A percentile compares a stretch with the other conserved stretches of the same genome.
Conservation (phyloP, 2,888 invertebrate genomes). For the Zygaena filipendulae region DNA sequence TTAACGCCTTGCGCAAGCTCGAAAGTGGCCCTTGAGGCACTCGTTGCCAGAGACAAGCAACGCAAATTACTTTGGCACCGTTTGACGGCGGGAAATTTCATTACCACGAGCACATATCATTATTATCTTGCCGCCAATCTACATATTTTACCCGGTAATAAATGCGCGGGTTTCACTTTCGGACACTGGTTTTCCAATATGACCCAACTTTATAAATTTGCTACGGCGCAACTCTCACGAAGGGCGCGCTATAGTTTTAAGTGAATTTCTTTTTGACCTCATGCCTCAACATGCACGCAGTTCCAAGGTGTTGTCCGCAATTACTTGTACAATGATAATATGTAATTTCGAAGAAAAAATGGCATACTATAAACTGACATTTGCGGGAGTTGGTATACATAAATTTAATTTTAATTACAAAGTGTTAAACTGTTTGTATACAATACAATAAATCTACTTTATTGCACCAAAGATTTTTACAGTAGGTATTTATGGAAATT, state of each 20-base stretch:
- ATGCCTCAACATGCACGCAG: slow-evolving; percentile 26
- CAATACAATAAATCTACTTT: too few relatives aligned
- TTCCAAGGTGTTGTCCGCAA: slow-evolving; percentile 56
- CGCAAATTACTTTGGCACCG: slow-evolving; percentile 69
- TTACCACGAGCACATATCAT: slow-evolving; percentile 69
- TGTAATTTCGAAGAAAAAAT: slow-evolving; percentile 57
- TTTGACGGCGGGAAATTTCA: slow-evolving; percentile 70
- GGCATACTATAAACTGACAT: slow-evolving; percentile 53
- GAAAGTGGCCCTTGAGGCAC: slow-evolving; percentile 65
- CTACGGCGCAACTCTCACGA: slow-evolving; percentile 40
- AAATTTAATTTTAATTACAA: too few relatives aligned
- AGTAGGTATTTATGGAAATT: too few relatives aligned
- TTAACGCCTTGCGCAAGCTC: slow-evolving; percentile 64
- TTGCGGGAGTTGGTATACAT: slow-evolving; percentile 28
- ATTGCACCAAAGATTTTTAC: too few relatives aligned
- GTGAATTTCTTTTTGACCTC: slow-evolving; percentile 69
- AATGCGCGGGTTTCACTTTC: slow-evolving; percentile 66
- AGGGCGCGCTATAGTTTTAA: slow-evolving; percentile 67
- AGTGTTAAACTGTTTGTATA: too few relatives aligned
- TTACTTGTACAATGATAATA: slow-evolving; percentile 40
- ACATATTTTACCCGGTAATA: slow-evolving; percentile 67
- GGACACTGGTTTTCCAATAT: slow-evolving; percentile 65
- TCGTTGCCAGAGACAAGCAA: slow-evolving; percentile 62
- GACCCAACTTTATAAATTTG: slow-evolving; percentile 59
- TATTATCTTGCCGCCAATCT: slow-evolving; percentile 66